Base-by-base conservation (phyloP, 2,113 vertebrate species). In the Melanocharis versteri region DNA sequence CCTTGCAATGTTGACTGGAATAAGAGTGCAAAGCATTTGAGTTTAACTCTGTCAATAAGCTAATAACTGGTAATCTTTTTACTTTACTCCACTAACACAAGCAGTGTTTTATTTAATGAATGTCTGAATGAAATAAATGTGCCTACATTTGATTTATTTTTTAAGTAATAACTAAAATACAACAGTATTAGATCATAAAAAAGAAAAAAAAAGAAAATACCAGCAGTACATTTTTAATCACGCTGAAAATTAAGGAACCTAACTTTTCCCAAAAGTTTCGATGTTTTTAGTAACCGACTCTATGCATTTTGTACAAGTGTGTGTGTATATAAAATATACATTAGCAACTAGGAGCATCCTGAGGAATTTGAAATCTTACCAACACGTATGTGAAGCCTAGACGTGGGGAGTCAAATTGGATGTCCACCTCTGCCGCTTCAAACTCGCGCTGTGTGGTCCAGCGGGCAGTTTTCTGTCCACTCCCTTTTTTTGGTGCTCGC, bases 51-150 rank as follows among this genome's bases (percentile, higher is more conserved):
- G 94, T 98, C 96, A 96, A 97, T 98, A 98, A 98, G 98, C 98
- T 98, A 98, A 96, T 92, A 97, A 97, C 96, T 97, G 97, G 96
- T 97, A 92, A 80, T 95, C 64, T 80, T 96, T 98, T 98, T 98
- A 94, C 97, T 98, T 97, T 97, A 97, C 88, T 98, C 95, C 96
- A 97, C 97, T 98, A 97, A 98, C 94, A 97, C 93, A 98, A 98
- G 98, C 98, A 98, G 98, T 98, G 98, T 98, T 98, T 98, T 98
- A 98, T 98, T 98, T 98, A 98, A 98, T 96, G 97, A 98, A 98
- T 98, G 98, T 98, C 96, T 97, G 91, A 95, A 93, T 95, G 95
- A 97, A 98, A 98, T 97, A 97, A 98, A 98, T 97, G 98, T 98
- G 98, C 98, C 98, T 98, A 97, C 97, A 95, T 91, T 97, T 98